Base-by-base conservation (phyloP, 2,888 invertebrate genomes). In the Pammene fasciana region DNA sequence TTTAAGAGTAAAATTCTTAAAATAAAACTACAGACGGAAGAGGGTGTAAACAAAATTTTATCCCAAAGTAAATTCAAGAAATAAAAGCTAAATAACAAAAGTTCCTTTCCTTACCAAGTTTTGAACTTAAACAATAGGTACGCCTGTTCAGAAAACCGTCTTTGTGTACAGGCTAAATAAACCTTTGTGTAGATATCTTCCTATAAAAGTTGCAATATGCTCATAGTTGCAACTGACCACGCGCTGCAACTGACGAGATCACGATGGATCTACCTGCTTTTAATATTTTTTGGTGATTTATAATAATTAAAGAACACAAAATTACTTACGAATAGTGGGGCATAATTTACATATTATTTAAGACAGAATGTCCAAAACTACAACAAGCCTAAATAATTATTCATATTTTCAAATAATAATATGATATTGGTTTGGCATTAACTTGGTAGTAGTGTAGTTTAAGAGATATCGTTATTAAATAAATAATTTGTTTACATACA, bases 101-200 rank as follows among this genome's bases (percentile, higher is more conserved):
- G 55, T 62, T 46, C 26, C 10, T 18, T 43, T 43, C 13, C 38
- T 41, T 62, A 54, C 45, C 11, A 38, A 67, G 67, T 67, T 67
- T 56, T 34, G 13, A 41, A 48, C 48, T 55, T 67, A 14, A 55
- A 67, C 61, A 67, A 67, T 46, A 41, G 55, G 18, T 57, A 43
- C 43, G 43, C 13, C 26, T 55, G 14, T 36, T 67, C 13, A 13
- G 41, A 43, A 18, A 38, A 46, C 41, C 48, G 48, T 26, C 36
- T 67, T 67, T 61, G 38, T 61, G 34, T 38, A 45, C 46, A 8
- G 14, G 45, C 45, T 36, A 52, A n/a, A 54, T 59, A 60, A 45
- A 57, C 36, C 52, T 60, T 60, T 60, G 16, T 45, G 43, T 36
- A 36, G 36, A 13, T 59, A 46, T 54, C 26, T 52, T 66, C 6